Conservation (phyloP, 2,113 vertebrate genomes). For the Saimiri boliviensis region DNA sequence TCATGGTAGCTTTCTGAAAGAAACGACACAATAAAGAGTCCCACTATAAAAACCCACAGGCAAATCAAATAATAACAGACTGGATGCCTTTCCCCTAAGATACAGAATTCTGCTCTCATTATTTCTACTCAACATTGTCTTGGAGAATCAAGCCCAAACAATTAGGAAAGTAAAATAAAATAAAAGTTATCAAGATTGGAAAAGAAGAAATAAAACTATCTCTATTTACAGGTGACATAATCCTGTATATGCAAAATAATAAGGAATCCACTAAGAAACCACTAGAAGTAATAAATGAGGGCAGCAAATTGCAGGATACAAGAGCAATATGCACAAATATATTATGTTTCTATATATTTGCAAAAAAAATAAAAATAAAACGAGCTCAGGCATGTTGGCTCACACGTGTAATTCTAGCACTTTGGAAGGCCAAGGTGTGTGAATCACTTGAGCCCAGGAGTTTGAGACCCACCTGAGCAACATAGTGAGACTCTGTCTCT, state of each 20-base stretch:
- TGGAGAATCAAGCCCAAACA: neutral
- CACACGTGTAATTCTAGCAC: too few species aligned
- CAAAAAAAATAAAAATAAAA: neutral
- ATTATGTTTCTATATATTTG: neutral
- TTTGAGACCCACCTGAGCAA: too few species aligned
- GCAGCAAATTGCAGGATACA: neutral
- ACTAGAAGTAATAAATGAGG: neutral
- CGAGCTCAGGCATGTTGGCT: too few species aligned
- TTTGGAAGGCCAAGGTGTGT: too few species aligned
- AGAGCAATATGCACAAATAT: neutral
- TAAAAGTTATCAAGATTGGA: neutral
- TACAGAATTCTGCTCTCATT: neutral
- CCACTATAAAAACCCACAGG: neutral
- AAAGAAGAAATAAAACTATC: neutral
- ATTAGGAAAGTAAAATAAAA: neutral
- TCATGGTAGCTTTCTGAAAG: neutral
- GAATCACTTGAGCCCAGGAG: too few species aligned
- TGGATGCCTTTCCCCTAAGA: neutral
- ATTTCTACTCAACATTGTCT: neutral
- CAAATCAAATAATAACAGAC: neutral
- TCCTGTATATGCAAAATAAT: neutral
- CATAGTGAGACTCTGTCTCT: too few species aligned
- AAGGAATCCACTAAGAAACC: neutral
- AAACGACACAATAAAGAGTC: neutral
- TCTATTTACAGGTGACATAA: neutral